phyloP scores from a whole-genome alignment of 2,113 vertebrate species.

The Henicopernis longicauda region DNA sequence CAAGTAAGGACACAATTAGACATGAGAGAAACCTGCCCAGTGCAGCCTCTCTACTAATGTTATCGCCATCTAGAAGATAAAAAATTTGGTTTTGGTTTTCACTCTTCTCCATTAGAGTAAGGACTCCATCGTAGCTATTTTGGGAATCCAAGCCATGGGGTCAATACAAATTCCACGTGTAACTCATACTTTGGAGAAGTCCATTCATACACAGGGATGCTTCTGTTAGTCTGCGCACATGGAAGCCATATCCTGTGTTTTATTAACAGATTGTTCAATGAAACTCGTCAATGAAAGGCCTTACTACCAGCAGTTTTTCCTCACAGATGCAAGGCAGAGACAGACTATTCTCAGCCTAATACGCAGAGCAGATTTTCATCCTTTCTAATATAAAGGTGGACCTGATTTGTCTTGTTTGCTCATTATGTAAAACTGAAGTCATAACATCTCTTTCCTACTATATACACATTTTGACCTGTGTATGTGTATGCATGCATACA shows the following conservation, averaged over 20 bases:
- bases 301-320: neutral
- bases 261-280: neutral
- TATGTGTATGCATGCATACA: neutral
- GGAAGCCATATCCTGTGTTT: neutral
- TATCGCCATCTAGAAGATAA: neutral
- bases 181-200: neutral
- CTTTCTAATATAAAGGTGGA: neutral
- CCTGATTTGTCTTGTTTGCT: neutral
- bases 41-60: neutral
- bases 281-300: neutral
- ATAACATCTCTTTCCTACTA: neutral
- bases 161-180: neutral
- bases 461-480: neutral
- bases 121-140: neutral
- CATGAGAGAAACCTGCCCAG: neutral
- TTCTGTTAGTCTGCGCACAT: neutral
- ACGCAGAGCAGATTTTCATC: neutral
- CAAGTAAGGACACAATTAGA: neutral
- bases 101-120: neutral
- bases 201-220: neutral
- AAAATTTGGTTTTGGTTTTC: neutral
- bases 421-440: neutral
- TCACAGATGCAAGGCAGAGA: neutral
- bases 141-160: neutral
- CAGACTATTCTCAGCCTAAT: neutral